A percentile compares a stretch with the other conserved stretches of the same genome.
Evolutionary conservation across 2,113 vertebrate species (phyloP).

Genomic region (Raphicerus campestris): DNA sequence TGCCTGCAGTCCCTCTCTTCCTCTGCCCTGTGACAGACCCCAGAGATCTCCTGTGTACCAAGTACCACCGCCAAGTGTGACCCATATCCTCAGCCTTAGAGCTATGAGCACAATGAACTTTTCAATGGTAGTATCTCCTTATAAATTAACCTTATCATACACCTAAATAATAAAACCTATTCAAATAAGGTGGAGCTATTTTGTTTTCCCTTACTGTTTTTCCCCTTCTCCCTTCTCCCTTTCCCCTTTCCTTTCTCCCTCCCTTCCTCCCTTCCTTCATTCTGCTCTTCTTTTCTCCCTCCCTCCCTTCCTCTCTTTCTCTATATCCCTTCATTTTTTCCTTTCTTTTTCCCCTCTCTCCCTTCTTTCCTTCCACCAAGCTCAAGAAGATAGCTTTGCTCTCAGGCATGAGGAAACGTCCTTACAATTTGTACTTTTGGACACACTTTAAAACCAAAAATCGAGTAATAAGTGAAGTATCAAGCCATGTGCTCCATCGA

Average conservation of each 20-base stretch:
- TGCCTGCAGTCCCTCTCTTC: rapidly evolving
- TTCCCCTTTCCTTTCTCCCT: not conserved
- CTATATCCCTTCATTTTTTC: not conserved
- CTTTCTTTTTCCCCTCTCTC: not conserved
- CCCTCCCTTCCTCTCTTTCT: not conserved
- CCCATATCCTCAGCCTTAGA: not conserved
- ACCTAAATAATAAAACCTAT: not conserved
- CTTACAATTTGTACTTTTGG: not conserved
- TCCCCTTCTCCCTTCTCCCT: not conserved
- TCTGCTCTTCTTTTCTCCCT: not conserved
- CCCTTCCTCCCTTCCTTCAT: not conserved
- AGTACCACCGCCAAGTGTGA: too few species aligned
- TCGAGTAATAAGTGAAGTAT: not conserved
- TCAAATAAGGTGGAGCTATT: not conserved
- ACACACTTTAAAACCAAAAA: not conserved
- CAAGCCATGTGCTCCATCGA: not conserved
- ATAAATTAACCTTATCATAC: not conserved
- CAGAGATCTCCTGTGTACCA: rapidly evolving
- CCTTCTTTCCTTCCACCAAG: not conserved
- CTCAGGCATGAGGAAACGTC: not conserved
- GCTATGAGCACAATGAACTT: not conserved
- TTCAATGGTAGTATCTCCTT: not conserved
- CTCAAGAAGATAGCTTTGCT: not conserved
- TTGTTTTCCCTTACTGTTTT: not conserved
- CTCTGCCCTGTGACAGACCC: not conserved